Evolutionary conservation across 2,113 vertebrate species (phyloP).

Genomic region (Myotis brandtii): DNA sequence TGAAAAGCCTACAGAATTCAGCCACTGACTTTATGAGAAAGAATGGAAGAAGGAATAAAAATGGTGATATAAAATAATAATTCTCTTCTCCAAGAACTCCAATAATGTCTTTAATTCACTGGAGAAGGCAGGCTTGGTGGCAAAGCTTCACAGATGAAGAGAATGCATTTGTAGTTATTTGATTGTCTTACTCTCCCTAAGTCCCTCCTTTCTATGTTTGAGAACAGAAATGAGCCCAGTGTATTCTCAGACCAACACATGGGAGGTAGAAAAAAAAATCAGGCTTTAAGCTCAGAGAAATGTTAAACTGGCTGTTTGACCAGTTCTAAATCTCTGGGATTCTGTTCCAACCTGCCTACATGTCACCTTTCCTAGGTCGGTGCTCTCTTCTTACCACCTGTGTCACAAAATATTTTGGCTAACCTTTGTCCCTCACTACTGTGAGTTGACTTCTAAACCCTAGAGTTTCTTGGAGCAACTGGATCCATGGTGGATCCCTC

Average conservation of each 20-base stretch:
- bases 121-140: neutral
- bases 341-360: neutral
- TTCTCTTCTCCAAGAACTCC: constrained; percentile 1
- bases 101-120: neutral
- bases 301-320: neutral
- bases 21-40: neutral
- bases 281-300: neutral
- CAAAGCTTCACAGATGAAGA: neutral
- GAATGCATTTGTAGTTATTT: neutral
- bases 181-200: neutral
- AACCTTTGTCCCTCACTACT: neutral
- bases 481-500: neutral
- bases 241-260: neutral
- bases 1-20: neutral
- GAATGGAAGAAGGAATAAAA: neutral
- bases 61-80: neutral
- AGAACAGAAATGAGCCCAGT: neutral
- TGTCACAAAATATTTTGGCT: neutral
- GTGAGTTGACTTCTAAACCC: neutral
- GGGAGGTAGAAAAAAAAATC: neutral
- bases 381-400: neutral
- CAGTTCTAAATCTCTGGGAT: neutral
- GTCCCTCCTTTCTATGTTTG: neutral
- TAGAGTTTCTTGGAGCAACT: neutral
- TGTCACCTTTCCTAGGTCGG: neutral